Evolutionary conservation across 2,797 vertebrate genomes (phyloP).

Genomic region (Aphelocoma californica): DNA sequence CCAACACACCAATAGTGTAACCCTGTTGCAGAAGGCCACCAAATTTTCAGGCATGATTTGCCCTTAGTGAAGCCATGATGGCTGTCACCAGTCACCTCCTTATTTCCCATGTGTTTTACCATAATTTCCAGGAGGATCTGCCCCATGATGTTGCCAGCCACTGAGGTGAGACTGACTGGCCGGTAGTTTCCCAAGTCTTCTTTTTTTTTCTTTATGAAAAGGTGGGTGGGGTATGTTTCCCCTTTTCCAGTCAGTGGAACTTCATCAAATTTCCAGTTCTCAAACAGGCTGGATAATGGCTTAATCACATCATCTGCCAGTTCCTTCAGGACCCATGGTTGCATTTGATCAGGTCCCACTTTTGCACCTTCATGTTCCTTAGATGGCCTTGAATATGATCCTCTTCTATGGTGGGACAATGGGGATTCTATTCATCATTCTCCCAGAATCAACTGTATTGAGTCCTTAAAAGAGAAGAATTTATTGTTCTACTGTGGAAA

Average conservation of each 20-base stretch:
- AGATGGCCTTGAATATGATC: not conserved
- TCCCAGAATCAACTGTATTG: not conserved
- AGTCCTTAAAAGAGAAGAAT: not conserved
- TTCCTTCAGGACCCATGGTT: not conserved
- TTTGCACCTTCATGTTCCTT: not conserved
- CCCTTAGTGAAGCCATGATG: not conserved
- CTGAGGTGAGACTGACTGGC: not conserved
- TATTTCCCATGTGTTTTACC: not conserved
- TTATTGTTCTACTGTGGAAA: not conserved
- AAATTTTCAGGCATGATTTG: not conserved
- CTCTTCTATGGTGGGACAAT: not conserved
- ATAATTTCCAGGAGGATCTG: not conserved
- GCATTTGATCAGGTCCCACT: not conserved
- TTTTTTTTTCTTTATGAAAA: not conserved
- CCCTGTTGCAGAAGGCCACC: not conserved
- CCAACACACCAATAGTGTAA: not conserved
- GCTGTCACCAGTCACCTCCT: not conserved
- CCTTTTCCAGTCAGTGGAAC: not conserved
- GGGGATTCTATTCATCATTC: not conserved
- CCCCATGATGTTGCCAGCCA: not conserved
- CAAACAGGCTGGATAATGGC: too few species aligned
- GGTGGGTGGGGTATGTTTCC: not conserved
- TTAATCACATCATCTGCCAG: not conserved
- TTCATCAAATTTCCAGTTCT: not conserved
- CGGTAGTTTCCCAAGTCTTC: not conserved